phyloP scores from a whole-genome alignment of 2,797 vertebrate genomes.

The Paguma larvata region DNA sequence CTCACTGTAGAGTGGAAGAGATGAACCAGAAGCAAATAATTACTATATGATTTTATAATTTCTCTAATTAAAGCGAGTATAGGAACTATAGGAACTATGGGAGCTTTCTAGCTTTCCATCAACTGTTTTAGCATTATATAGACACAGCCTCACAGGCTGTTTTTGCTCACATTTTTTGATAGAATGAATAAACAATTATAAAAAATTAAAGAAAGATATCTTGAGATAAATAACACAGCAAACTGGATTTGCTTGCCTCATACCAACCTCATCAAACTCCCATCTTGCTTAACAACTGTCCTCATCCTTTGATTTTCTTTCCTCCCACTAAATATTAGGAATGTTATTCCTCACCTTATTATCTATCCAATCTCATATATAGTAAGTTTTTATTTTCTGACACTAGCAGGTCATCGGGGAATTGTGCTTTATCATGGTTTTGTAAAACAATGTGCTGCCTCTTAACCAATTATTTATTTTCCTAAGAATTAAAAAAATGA shows the following conservation, averaged over 20 bases:
- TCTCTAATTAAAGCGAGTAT: conserved; percentile 5
- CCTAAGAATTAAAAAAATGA: background rate
- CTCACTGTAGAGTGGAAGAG: background rate
- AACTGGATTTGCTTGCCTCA: conserved; percentile 12
- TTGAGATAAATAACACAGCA: conserved; percentile 30
- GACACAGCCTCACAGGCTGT: background rate
- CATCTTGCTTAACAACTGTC: conserved; percentile 52
- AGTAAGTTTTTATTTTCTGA: background rate
- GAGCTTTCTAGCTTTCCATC: background rate
- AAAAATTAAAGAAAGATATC: conserved; percentile 20
- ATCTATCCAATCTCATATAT: background rate
- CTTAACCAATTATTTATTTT: background rate
- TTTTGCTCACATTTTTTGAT: background rate
- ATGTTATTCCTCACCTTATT: conserved; percentile 35
- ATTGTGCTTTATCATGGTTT: background rate
- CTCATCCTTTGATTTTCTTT: conserved; percentile 61
- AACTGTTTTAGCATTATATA: conserved; percentile 20
- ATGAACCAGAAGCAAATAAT: conserved; percentile 18
- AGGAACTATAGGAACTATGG: background rate
- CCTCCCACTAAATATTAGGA: conserved; percentile 21
- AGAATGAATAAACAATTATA: background rate
- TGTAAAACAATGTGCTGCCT: background rate
- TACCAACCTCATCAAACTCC: conserved; percentile 34
- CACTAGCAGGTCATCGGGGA: background rate
- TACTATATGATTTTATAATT: conserved; percentile 52